Evolutionary conservation across 2,888 invertebrate genomes (phyloP).

Genomic region (Achlya flavicornis): DNA sequence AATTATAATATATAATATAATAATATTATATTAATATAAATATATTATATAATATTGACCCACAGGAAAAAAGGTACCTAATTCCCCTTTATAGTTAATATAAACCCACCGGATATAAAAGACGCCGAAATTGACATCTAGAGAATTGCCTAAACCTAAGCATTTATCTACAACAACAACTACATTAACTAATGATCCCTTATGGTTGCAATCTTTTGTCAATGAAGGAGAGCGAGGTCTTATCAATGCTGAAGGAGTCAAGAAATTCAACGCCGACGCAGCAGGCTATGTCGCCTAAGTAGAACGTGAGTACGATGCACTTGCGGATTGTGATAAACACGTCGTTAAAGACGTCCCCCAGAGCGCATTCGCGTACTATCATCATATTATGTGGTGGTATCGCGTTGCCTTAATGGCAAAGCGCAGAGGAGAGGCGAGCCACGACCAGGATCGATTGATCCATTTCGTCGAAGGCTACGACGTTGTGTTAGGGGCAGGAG

Average conservation of each 20-base stretch:
- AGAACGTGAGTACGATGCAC: conserved; percentile 26
- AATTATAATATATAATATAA: too few relatives aligned
- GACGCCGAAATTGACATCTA: too few relatives aligned
- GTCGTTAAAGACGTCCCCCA: conserved; percentile 21
- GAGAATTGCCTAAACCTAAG: conserved; percentile 19
- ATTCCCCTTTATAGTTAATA: too few relatives aligned
- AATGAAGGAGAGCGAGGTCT: conserved; percentile 25
- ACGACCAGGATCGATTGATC: conserved; percentile 14
- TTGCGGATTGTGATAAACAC: conserved; percentile 24
- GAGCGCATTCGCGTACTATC: conserved; percentile 23
- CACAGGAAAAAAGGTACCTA: too few relatives aligned
- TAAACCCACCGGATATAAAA: too few relatives aligned
- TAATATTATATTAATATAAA: too few relatives aligned
- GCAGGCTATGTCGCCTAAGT: conserved; percentile 21
- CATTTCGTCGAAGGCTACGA: conserved; percentile 18
- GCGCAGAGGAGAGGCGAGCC: background rate
- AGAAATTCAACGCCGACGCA: conserved; percentile 23
- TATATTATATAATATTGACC: too few relatives aligned
- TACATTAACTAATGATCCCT: conserved; percentile 23
- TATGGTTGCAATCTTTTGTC: conserved; percentile 23
- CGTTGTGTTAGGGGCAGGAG: conserved; percentile 11
- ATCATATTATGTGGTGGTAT: conserved; percentile 18
- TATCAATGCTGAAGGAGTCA: conserved; percentile 8
- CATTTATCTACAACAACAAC: conserved; percentile 16
- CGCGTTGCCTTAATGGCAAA: conserved; percentile 12